Evolutionary conservation across 1,140 invertebrate species (phyloP).

Genomic region (Lutraria rhynchaena): DNA sequence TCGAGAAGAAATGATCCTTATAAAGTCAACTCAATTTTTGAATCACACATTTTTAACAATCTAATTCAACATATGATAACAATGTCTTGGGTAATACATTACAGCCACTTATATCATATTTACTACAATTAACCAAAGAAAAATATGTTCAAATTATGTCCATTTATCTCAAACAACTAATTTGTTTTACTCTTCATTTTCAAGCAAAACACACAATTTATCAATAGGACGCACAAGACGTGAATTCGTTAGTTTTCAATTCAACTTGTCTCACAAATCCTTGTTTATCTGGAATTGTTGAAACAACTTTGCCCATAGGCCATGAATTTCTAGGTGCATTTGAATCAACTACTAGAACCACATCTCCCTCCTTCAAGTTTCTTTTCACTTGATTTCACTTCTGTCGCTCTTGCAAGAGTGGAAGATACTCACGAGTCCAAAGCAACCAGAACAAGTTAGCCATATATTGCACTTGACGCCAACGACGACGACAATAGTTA

Average conservation of each 20-base stretch:
- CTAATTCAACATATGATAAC: too few relatives aligned
- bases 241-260: background rate
- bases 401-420: slow-evolving; percentile 62
- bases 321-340: slow-evolving; percentile 61
- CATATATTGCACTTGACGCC: slow-evolving; percentile 68
- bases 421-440: too few relatives aligned
- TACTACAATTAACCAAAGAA: too few relatives aligned
- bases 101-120: too few relatives aligned
- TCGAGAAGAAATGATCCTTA: too few relatives aligned
- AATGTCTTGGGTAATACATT: too few relatives aligned
- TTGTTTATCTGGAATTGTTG: background rate
- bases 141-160: too few relatives aligned
- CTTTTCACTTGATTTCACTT: slow-evolving; percentile 55
- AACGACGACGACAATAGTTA: slow-evolving; percentile 57
- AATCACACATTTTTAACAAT: too few relatives aligned
- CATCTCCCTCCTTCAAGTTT: slow-evolving; percentile 61
- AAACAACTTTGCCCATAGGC: slow-evolving; percentile 15
- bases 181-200: slow-evolving; percentile 29
- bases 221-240: slow-evolving; percentile 53
- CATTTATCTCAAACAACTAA: too few relatives aligned
- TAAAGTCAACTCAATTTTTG: too few relatives aligned
- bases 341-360: slow-evolving; percentile 64
- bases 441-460: too few relatives aligned
- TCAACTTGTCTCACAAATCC: slow-evolving; percentile 45
- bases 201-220: slow-evolving; percentile 56